A percentile compares a stretch with the other conserved stretches of the same genome.
phyloP scores from a whole-genome alignment of 2,888 invertebrate genomes.

The Venustoraphidia nigricollis region DNA sequence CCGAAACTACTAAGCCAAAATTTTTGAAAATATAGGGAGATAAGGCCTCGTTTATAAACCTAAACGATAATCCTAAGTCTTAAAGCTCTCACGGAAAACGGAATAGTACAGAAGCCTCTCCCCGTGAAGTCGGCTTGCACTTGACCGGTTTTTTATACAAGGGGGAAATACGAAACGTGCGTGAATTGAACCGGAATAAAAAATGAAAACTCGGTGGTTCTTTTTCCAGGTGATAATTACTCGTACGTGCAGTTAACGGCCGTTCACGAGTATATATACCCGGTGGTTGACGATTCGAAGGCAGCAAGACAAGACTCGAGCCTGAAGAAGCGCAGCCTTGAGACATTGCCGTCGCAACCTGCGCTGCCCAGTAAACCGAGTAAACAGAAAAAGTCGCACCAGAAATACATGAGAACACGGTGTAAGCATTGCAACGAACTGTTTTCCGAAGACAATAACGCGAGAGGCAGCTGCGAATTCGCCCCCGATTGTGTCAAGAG shows the following conservation, averaged over 20 bases:
- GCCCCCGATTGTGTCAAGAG: slow-evolving; percentile 73
- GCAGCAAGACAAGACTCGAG: slow-evolving; percentile 35
- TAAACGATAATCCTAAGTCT: too few relatives aligned
- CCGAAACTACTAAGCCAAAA: too few relatives aligned
- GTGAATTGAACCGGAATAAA: too few relatives aligned
- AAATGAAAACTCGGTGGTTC: not conserved
- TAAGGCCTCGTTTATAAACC: too few relatives aligned
- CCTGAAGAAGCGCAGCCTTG: slow-evolving; percentile 47
- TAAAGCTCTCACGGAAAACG: too few relatives aligned
- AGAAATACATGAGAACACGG: slow-evolving; percentile 29
- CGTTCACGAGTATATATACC: slow-evolving; percentile 79
- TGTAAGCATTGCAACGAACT: slow-evolving; percentile 64
- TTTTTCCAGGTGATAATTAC: slow-evolving; percentile 44
- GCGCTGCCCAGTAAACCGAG: slow-evolving; percentile 28
- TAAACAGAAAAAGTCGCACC: slow-evolving; percentile 17
- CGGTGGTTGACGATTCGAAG: slow-evolving; percentile 42
- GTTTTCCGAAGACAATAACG: slow-evolving; percentile 71
- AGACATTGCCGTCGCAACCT: slow-evolving; percentile 33
- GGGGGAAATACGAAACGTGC: too few relatives aligned
- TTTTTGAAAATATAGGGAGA: too few relatives aligned
- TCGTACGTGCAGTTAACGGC: slow-evolving; percentile 74
- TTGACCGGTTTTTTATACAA: too few relatives aligned
- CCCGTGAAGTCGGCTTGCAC: too few relatives aligned
- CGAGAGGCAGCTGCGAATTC: slow-evolving; percentile 69
- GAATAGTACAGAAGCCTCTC: too few relatives aligned